Evolutionary conservation across 1,140 invertebrate genomes (phyloP), one percentile per base, ranked within the genome.

Genomic region (Hypsibius dujardini): DNA sequence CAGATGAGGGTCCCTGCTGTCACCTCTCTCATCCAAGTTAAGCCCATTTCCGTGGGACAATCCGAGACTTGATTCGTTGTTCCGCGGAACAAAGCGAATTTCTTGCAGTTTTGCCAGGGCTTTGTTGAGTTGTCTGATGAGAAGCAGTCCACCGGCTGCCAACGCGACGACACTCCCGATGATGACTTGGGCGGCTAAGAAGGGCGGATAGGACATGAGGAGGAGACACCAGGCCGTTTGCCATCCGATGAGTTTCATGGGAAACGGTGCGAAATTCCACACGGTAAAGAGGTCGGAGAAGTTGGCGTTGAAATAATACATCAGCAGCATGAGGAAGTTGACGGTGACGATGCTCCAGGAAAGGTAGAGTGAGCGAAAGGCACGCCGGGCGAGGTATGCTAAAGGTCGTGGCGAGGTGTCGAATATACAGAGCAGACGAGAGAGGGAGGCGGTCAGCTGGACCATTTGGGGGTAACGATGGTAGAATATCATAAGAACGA

Each of bases 301-400:
- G 62, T 67, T 42, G 62, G 45, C 62, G 62, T 45, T 67, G 62
- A 67, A 67, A 42, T 67, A 67, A 42, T 67, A 45, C 62, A 67
- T 12, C 62, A 67, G 12, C 42, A 7, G 42, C 12, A 67, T 12
- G 42, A 67, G 42, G 42, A 45, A 67, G 42, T 12, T 67, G 62
- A 67, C 42, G 62, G 42, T 12, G 42, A 67, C 45, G 42, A 12
- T 67, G 7, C 7, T 15, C 62, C 62, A 67, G 62, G 62, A 67
- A 67, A 67, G 12, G 12, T 15, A 42, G 12, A 67, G 42, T 3
- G 42, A 15, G 3, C 45, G 12, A 3, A 15, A 15, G 62, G 62
- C 12, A 67, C 12, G 3, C 62, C 12, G 3, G 12, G 45, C 42
- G 62, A 67, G 12, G 62, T 12, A 12, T 15, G 7, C 3, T 7